These are phyloP conservation scores for Artibeus lituratus DNA, from an alignment of 2,797 vertebrate species.

Conservation along the genomic window DNA sequence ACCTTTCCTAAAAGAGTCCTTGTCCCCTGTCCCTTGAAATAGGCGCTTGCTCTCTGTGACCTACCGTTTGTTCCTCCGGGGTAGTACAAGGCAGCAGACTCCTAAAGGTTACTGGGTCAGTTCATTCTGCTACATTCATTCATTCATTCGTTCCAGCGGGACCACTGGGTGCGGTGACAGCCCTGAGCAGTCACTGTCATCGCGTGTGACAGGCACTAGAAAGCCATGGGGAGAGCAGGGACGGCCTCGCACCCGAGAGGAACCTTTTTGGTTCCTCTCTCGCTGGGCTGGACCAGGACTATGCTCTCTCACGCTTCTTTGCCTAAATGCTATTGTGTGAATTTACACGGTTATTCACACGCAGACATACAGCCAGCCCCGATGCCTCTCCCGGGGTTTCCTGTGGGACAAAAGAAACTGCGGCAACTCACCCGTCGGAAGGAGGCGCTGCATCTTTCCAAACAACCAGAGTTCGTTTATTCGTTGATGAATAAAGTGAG, in stretches of 20 bases:
- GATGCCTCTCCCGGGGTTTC: not conserved
- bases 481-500: not conserved
- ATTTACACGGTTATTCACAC: not conserved
- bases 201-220: fast-evolving
- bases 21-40: not conserved
- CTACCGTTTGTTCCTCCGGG: not conserved
- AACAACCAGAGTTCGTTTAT: not conserved
- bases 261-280: not conserved
- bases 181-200: not conserved
- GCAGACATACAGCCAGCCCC: not conserved
- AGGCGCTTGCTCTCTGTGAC: not conserved
- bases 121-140: not conserved
- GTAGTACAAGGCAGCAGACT: not conserved
- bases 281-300: too few species aligned
- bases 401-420: not conserved
- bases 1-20: not conserved
- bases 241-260: not conserved
- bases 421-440: fast-evolving
- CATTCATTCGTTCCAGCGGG: too few species aligned
- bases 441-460: not conserved
- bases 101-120: not conserved
- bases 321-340: not conserved
- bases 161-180: not conserved
- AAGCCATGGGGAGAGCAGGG: not conserved
- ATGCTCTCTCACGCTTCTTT: fast-evolving